phyloP scores from a whole-genome alignment of 2,888 invertebrate species.

The Nebria salina region DNA sequence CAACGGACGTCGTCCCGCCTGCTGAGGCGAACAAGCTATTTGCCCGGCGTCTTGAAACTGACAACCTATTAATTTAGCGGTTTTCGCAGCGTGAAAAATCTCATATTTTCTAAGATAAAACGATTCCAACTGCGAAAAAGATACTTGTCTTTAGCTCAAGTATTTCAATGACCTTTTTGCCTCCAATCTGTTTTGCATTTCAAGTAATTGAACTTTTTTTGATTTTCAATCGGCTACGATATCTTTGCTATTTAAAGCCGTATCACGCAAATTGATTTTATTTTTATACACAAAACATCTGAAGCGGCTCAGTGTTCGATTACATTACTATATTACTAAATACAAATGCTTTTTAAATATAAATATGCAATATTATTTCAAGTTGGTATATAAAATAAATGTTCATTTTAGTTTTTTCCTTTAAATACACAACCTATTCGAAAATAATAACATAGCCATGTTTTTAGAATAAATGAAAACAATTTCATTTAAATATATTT shows the following conservation, averaged over 20 bases:
- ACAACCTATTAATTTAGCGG: slow-evolving; percentile 41
- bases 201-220: slow-evolving; percentile 11
- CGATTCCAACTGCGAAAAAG: background rate
- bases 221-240: background rate
- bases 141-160: background rate
- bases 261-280: background rate
- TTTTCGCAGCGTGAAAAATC: slow-evolving; percentile 29
- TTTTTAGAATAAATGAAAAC: too few relatives aligned
- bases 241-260: background rate
- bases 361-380: too few relatives aligned
- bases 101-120: slow-evolving; percentile 17
- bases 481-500: too few relatives aligned
- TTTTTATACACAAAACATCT: background rate
- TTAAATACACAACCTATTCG: too few relatives aligned
- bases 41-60: slow-evolving; percentile 35
- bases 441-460: too few relatives aligned
- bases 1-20: background rate
- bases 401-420: too few relatives aligned
- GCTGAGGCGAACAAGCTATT: slow-evolving; percentile 17
- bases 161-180: background rate
- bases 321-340: too few relatives aligned
- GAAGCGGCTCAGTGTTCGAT: background rate
- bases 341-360: too few relatives aligned
- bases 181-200: background rate
- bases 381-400: too few relatives aligned